Base-by-base conservation (phyloP, 2,888 invertebrate species). In the Caenorhabditis afra region DNA sequence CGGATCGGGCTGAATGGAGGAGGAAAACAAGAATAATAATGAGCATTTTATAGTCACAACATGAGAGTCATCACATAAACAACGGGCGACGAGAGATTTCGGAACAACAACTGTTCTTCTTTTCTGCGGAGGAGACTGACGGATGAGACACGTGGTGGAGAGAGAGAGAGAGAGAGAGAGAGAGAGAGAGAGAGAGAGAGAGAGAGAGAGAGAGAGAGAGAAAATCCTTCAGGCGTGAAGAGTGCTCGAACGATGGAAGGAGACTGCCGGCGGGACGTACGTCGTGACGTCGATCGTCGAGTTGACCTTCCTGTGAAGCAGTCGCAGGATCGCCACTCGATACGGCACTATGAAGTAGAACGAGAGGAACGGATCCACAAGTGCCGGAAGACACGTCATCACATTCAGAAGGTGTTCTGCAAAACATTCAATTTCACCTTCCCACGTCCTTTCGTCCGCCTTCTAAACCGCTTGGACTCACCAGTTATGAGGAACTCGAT, bases 381-480 rank as follows among this genome's bases (percentile, higher is more conserved):
- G 71, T 0, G 71, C 62, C n/a, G 71, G 71, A 10, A 71, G 39
- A 41, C 71, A 57, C 12, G 71, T 71, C 71, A 71, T 71, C 20
- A 71, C 39, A 37, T 71, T 71, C 11, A 71, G 71, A 23, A 71
- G 71, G 52, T 71, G 71, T 35, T 71, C 71, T 71, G 71, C 11
- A 50, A 29, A 61, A 23, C 20, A n/a, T 18, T 39, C 18, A 55
- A 16, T 50, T 50, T 16, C 50, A 12, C 3, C 12, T 53, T 29
- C n/a, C 29, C 12, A 23, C 29, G 7, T 3, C 29, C 29, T 29
- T 29, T 29, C 29, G n/a, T n/a, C n/a, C n/a, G n/a, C n/a, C 29
- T 5, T 29, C 29, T 29, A 29, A 29, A 5, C 7, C 7, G 3
- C 7, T 29, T 29, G 29, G 7, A 29, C 29, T 29, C 39, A 71